Conservation (phyloP, 2,797 vertebrate genomes). For the Cygnus olor region DNA sequence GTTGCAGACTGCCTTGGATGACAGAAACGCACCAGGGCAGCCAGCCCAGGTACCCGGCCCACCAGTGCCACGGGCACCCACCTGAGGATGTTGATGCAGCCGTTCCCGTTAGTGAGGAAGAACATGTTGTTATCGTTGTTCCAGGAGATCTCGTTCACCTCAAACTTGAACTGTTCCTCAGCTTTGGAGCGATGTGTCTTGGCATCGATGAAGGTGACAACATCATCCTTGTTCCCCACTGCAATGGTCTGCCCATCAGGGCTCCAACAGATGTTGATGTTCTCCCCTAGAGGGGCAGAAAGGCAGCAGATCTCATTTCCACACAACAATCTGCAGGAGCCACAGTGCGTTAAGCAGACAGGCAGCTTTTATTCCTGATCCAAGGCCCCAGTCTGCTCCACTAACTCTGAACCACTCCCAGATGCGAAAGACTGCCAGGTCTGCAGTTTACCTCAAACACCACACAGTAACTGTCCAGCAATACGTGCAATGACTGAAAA, state of each 20-base stretch:
- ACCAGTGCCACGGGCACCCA: neutral
- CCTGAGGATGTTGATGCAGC: constrained; percentile 98
- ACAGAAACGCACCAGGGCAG: neutral
- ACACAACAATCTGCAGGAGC: neutral
- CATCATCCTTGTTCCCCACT: constrained; percentile 97
- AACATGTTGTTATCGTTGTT: constrained; percentile 99
- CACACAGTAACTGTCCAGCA: neutral
- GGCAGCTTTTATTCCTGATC: neutral
- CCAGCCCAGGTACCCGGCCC: neutral
- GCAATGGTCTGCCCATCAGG: constrained; percentile 98
- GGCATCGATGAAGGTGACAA: constrained; percentile 97
- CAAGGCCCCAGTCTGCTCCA: neutral
- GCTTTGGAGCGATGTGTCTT: constrained; percentile 93
- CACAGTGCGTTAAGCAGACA: neutral
- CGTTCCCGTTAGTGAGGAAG: constrained; percentile 97
- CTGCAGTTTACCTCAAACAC: neutral
- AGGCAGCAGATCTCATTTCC: neutral
- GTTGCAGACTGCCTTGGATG: neutral
- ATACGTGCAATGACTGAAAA: neutral
- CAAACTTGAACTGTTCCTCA: constrained; percentile 98
- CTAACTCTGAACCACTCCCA: neutral
- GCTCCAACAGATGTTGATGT: constrained; percentile 99
- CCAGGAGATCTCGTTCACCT: constrained; percentile 99
- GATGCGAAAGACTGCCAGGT: neutral
- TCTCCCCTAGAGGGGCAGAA: constrained; percentile 85